Base-by-base conservation (phyloP, 2,888 invertebrate species). In the Arenicola marina region DNA sequence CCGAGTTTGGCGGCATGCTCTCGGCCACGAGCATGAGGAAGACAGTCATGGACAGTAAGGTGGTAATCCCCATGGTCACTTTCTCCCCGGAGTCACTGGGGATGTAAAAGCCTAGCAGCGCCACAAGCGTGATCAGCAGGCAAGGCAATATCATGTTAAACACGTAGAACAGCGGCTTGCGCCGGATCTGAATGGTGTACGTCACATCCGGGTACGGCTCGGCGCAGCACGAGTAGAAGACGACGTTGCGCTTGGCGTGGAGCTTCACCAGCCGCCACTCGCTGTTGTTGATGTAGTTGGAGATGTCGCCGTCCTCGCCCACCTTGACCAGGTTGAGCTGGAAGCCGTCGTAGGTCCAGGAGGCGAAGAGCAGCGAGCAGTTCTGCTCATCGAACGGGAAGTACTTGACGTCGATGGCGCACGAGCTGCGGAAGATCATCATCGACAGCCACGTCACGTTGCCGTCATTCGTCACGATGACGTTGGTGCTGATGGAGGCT, bases 201-300 rank as follows among this genome's bases (percentile, higher is more conserved):
- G 84, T 85, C 66, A 87, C 84, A 66, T 85, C 85, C 1, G 86
- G 85, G 78, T 86, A 87, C 1, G 84, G 84, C 46, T 81, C 79
- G 18, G 75, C 79, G 68, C 85, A 85, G 66, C 85, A 83, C 18
- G 80, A 80, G 66, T 81, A 84, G 48, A 87, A 87, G 0, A 89
- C 73, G 0, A 75, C 67, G 55, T 76, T 72, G 38, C 79, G 65
- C 58, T 91, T 87, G 69, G 85, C 71, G 74, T 78, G 67, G 75
- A 86, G 84, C 61, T 81, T 79, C 28, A 85, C 76, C 71, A 94
- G 85, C 80, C 92, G 91, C 84, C 93, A 94, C 84, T 94, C 94
- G 1, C 92, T 92, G 81, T 93, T 94, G n/a, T 90, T 90, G 79
- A 93, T 92, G 83, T 93, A 94, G 85, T 93, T 93, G 71, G 90